A percentile compares a stretch with the other conserved stretches of the same genome.
Conservation (phyloP, 2,797 vertebrate species). For the Sebastiscus albofasciatus region DNA sequence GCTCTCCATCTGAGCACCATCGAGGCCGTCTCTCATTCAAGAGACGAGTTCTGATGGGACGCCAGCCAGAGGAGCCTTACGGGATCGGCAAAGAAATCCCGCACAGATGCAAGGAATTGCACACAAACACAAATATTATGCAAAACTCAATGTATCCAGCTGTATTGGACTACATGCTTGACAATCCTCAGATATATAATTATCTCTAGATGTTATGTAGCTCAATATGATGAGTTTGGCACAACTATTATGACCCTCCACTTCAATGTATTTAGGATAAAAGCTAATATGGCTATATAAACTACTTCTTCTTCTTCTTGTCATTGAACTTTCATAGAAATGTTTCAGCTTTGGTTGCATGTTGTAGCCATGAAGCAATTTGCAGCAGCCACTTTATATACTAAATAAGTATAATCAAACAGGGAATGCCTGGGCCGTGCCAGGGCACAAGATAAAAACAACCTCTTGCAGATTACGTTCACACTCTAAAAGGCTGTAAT, state of each 20-base stretch:
- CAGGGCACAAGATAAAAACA: constrained; percentile 27
- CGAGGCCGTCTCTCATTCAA: constrained; percentile 59
- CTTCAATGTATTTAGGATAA: neutral
- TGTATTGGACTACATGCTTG: neutral
- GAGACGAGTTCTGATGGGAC: constrained; percentile 68
- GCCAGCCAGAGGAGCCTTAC: constrained; percentile 65
- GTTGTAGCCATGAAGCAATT: neutral
- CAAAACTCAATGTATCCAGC: constrained; percentile 4
- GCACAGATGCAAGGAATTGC: constrained; percentile 28
- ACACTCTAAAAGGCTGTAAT: constrained; percentile 33
- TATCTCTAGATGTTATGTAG: neutral
- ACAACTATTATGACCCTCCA: neutral
- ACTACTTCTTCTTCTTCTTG: neutral
- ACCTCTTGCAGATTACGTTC: constrained; percentile 19
- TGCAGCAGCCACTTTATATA: constrained; percentile 3
- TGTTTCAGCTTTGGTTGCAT: neutral
- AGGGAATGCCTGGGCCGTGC: constrained; percentile 21
- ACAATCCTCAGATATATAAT: constrained; percentile 12
- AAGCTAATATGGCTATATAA: neutral
- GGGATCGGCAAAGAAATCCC: constrained; percentile 54
- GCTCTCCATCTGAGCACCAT: constrained; percentile 76
- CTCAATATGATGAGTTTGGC: neutral
- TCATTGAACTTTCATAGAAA: constrained; percentile 2
- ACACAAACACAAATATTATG: constrained; percentile 41
- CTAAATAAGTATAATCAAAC: constrained; percentile 23